phyloP scores from a whole-genome alignment of 2,797 vertebrate genomes.

The Spea hammondii region DNA sequence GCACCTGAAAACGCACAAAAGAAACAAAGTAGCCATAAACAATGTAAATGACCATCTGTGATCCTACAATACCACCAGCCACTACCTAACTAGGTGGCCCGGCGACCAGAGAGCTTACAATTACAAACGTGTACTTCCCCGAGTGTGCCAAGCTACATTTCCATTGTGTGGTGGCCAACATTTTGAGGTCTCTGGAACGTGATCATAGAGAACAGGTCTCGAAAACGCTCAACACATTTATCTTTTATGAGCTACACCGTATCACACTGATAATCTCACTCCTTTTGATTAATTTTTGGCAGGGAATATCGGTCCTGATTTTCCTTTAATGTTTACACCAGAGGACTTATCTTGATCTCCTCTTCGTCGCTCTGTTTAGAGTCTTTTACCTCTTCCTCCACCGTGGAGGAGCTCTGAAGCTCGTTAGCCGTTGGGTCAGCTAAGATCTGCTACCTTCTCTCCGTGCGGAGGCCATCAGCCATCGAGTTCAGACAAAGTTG shows the following conservation, averaged over 20 bases:
- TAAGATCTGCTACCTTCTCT: no score
- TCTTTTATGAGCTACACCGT: neutral
- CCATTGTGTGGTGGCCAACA: neutral
- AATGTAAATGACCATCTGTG: conserved; percentile 15
- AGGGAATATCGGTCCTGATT: neutral
- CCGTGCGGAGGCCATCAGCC: no score
- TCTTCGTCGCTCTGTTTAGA: no score
- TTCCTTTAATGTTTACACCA: neutral
- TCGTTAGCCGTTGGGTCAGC: no score
- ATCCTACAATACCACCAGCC: neutral
- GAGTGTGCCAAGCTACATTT: neutral
- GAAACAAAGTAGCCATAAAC: neutral
- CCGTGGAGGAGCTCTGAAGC: no score
- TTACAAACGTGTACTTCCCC: neutral
- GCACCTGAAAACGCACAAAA: conserved; percentile 30
- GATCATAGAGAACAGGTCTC: neutral
- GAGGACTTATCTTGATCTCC: no score
- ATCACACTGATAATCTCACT: neutral
- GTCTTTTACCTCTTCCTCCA: no score
- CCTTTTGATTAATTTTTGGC: neutral
- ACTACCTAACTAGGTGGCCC: neutral
- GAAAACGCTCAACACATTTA: neutral
- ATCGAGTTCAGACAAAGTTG: no score
- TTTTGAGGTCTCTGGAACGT: neutral
- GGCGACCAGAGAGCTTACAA: neutral